A percentile compares a stretch with the other conserved stretches of the same genome.
These are phyloP conservation scores for Phaedon cochleariae DNA, from an alignment of 2,888 invertebrate genomes.

Conservation along the genomic window DNA sequence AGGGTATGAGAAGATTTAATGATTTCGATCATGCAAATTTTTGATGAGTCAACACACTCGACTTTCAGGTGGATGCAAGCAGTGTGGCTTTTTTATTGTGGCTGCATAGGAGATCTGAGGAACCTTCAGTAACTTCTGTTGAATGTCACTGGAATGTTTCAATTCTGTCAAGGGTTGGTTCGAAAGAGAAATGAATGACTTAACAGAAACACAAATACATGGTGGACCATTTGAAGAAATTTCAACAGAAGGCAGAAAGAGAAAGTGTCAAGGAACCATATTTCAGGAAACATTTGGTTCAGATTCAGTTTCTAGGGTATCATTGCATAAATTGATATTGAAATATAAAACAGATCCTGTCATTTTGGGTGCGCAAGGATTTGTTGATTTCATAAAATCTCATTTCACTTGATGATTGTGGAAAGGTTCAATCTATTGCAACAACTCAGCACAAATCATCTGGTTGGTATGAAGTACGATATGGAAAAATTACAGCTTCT, in stretches of 20 bases:
- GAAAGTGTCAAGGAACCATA: not conserved
- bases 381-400: not conserved
- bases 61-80: not conserved
- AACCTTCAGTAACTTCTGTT: not conserved
- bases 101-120: conserved; percentile 4
- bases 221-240: not conserved
- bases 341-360: not conserved
- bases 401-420: not conserved
- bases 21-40: too few relatives aligned
- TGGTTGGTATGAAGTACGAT: not conserved
- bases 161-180: not conserved
- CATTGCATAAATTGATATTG: not conserved
- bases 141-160: not conserved
- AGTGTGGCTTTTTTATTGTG: conserved; percentile 1
- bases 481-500: not conserved
- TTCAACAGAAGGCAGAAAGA: not conserved
- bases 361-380: not conserved
- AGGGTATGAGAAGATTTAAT: too few relatives aligned
- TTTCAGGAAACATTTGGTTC: not conserved
- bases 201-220: not conserved
- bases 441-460: not conserved
- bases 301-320: not conserved
- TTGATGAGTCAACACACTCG: too few relatives aligned
- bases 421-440: not conserved
- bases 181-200: not conserved